phyloP scores from a whole-genome alignment of 2,113 vertebrate species.

The Gymnocephalus cernua region DNA sequence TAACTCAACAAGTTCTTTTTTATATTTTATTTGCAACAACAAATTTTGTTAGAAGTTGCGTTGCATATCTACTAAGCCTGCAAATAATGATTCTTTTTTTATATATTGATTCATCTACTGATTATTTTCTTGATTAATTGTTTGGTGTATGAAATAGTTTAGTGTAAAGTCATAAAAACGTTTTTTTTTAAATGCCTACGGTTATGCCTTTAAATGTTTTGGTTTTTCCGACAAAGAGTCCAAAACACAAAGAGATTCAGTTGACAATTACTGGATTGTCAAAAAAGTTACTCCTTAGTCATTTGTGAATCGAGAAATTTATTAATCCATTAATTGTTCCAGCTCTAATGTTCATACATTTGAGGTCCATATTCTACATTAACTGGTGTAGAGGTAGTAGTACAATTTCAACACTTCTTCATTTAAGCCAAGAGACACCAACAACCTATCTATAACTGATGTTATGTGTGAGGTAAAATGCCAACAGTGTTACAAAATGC shows the following conservation, averaged over 20 bases:
- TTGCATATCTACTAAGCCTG: neutral
- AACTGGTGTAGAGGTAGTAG: neutral
- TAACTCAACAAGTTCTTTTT: neutral
- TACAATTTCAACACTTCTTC: too few species aligned
- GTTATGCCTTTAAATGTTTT: slow-evolving; percentile 3
- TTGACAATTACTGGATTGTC: neutral
- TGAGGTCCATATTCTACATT: neutral
- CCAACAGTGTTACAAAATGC: neutral
- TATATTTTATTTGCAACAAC: neutral
- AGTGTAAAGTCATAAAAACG: too few species aligned
- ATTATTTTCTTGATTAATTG: neutral
- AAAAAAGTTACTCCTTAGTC: neutral
- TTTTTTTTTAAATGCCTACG: too few species aligned
- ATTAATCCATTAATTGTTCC: neutral
- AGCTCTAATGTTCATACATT: neutral
- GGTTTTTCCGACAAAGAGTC: neutral
- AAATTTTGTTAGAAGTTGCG: neutral
- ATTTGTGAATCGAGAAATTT: neutral
- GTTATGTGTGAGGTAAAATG: neutral
- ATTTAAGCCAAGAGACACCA: neutral
- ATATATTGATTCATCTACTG: too few species aligned
- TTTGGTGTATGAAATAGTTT: neutral
- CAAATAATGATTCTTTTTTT: neutral
- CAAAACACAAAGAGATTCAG: neutral
- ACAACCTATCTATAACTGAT: neutral